Evolutionary conservation across 2,113 vertebrate species (phyloP), one percentile per base, ranked within the genome.

Genomic region (Silurus meridionalis): DNA sequence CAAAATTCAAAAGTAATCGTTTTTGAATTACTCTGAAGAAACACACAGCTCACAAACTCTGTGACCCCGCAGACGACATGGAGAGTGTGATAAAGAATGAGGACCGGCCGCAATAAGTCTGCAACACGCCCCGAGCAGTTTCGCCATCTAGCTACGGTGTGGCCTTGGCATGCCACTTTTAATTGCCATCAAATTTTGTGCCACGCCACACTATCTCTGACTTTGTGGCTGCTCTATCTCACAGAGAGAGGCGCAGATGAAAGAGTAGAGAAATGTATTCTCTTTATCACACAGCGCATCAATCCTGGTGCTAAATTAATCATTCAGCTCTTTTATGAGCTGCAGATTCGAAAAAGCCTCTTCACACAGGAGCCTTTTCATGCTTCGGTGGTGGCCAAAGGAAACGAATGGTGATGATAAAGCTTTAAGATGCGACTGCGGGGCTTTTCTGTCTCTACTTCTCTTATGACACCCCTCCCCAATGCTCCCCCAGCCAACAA

Each of bases 241-340:
- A 83, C 83, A 83, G 83, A 83, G 53, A 80, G 25, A 87, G 80
- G 72, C 15, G 46, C 21, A 88, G 87, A 92, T 90, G 91, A 92
- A 91, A 90, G 90, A 67, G 57, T 46, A 48, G 50, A 81, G 89
- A 89, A 90, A 92, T 91, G 87, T 89, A 91, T 91, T 92, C 90
- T 85, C 89, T 90, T 92, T 91, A 90, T 89, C 90, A 87, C 86
- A 82, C 88, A 88, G 83, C 89, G 61, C 80, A 88, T 90, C 89
- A 83, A 87, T 89, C 85, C 90, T 88, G 85, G 58, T 85, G 82
- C 86, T 91, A 89, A 90, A 91, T 91, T 91, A 91, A 91, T 91
- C 89, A 91, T 90, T 89, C 89, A 71, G 64, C 87, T 92, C 89
- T 85, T 87, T 83, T 82, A 77, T 84, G 79, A 85, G 89, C 82